Conservation (phyloP, 2,113 vertebrate species). For the Burhinus oedicnemus region DNA sequence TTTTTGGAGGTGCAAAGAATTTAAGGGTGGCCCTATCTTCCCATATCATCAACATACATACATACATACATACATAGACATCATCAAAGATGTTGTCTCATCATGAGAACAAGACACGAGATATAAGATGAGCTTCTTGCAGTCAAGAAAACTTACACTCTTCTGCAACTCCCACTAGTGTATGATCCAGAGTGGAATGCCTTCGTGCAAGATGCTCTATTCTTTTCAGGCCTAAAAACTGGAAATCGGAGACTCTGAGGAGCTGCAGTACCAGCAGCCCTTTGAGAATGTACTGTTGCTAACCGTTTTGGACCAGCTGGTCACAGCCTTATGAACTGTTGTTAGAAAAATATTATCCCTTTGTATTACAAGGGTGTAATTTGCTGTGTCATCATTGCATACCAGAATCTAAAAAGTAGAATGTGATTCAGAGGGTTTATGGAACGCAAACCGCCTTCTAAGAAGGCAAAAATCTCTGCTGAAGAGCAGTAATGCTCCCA, state of each 20-base stretch:
- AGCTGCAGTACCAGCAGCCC: background rate
- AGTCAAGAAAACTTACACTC: background rate
- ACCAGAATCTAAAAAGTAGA: slow-evolving; percentile 15
- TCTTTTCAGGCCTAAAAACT: background rate
- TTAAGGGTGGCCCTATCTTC: background rate
- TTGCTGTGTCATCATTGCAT: slow-evolving; percentile 25
- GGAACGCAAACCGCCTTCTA: background rate
- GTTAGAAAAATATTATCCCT: slow-evolving; percentile 40
- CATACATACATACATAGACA: background rate
- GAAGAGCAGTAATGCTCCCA: background rate
- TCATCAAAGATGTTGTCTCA: background rate
- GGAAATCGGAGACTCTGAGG: background rate
- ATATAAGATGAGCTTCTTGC: background rate
- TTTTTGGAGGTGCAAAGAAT: background rate
- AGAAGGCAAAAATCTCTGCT: slow-evolving; percentile 10
- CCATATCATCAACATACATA: background rate
- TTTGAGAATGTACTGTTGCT: background rate
- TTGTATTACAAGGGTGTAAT: background rate
- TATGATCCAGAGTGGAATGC: background rate
- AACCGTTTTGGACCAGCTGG: background rate
- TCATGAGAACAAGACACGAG: background rate
- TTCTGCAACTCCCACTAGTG: background rate
- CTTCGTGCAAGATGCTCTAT: background rate
- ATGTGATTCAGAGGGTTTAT: slow-evolving; percentile 33
- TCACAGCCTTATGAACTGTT: background rate